A percentile compares a stretch with the other conserved stretches of the same genome.
These are phyloP conservation scores for Zosterops borbonicus DNA, from an alignment of 2,113 vertebrate species.

Conservation along the genomic window DNA sequence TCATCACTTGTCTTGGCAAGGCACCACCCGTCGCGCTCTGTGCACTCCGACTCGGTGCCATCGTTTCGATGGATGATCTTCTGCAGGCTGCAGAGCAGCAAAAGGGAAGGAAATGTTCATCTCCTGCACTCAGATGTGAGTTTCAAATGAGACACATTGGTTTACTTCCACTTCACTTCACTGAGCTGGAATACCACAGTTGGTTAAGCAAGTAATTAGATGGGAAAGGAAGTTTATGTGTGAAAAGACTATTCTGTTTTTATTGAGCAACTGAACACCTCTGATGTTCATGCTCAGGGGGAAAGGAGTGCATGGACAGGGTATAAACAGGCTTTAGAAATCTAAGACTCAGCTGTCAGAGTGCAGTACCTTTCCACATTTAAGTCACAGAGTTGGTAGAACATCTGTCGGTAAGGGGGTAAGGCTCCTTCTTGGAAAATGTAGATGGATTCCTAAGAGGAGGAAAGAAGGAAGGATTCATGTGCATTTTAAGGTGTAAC, in stretches of 20 bases:
- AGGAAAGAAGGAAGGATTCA: background rate
- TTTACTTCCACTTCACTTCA: background rate
- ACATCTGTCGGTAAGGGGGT: slow-evolving; percentile 97
- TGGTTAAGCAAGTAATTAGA: background rate
- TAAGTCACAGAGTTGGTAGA: slow-evolving; percentile 96
- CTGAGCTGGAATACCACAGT: background rate
- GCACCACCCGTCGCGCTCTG: slow-evolving; percentile 94
- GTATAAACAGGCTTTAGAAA: background rate
- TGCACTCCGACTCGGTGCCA: slow-evolving; percentile 77
- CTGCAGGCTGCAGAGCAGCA: slow-evolving; percentile 76
- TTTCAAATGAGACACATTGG: background rate
- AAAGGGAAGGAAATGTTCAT: background rate
- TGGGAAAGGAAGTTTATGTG: background rate
- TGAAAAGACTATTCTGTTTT: background rate
- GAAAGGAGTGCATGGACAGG: background rate
- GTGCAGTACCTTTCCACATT: slow-evolving; percentile 84
- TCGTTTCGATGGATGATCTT: slow-evolving; percentile 82
- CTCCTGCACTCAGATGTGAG: background rate
- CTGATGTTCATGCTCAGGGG: background rate
- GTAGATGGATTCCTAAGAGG: slow-evolving; percentile 84
- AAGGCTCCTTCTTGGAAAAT: slow-evolving; percentile 88
- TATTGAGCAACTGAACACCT: background rate
- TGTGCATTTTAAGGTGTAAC: background rate
- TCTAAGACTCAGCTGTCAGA: background rate
- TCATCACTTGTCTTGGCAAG: slow-evolving; percentile 86